A percentile compares a stretch with the other conserved stretches of the same genome.
phyloP scores from a whole-genome alignment of 2,797 vertebrate genomes.

The Buphagus erythrorhynchus region DNA sequence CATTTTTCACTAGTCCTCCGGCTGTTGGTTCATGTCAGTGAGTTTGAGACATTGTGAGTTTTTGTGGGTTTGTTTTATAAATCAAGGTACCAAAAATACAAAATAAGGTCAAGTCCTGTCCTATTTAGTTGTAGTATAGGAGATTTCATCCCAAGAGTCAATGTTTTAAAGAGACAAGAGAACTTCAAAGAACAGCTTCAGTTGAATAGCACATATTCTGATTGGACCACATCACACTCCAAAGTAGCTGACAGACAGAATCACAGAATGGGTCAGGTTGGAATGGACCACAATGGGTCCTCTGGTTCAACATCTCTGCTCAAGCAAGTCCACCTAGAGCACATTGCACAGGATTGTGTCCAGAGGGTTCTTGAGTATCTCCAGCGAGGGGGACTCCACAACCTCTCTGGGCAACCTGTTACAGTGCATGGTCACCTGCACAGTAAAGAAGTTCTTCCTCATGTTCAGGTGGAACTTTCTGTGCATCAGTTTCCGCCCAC shows the following conservation, averaged over 20 bases:
- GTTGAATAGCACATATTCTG: fast-evolving
- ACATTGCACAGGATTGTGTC: not conserved
- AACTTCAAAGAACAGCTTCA: not conserved
- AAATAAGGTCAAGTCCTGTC: not conserved
- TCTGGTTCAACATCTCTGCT: not conserved
- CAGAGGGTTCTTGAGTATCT: not conserved
- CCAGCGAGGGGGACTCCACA: not conserved
- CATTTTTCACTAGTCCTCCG: not conserved
- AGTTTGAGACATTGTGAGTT: not conserved
- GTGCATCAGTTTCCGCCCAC: not conserved
- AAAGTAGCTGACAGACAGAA: not conserved
- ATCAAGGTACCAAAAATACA: not conserved
- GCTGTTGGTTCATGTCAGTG: not conserved
- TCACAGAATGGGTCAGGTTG: not conserved
- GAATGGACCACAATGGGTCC: not conserved
- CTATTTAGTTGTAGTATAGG: not conserved
- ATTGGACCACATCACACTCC: not conserved
- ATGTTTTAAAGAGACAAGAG: not conserved
- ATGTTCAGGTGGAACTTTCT: not conserved
- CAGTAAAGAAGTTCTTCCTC: not conserved
- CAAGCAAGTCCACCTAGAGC: not conserved
- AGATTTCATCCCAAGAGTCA: not conserved
- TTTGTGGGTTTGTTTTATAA: not conserved
- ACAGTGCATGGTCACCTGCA: fast-evolving
- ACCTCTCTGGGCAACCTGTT: no score